Evolutionary conservation across 2,888 invertebrate species (phyloP).

Genomic region (Ochropacha duplaris): DNA sequence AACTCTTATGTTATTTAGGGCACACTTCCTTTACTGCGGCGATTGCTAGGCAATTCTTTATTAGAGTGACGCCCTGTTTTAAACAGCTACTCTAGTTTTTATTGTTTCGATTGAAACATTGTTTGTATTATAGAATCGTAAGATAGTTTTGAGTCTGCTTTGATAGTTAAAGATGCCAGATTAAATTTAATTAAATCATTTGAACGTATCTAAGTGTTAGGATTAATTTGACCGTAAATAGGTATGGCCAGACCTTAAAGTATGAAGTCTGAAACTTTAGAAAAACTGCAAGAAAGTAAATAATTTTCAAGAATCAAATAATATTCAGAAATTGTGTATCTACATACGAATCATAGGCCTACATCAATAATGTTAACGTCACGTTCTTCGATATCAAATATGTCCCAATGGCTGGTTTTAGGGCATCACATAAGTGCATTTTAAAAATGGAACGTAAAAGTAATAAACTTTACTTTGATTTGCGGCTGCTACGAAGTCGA

Average conservation of each 20-base stretch:
- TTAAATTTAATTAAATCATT: no score
- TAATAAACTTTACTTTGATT: slow-evolving; percentile 25
- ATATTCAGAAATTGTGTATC: no score
- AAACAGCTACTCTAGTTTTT: slow-evolving; percentile 30
- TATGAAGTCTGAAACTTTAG: no score
- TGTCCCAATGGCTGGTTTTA: background rate
- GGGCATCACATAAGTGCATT: background rate
- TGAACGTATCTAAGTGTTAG: no score
- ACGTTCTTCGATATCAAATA: background rate
- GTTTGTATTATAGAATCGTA: background rate
- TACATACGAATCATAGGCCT: no score
- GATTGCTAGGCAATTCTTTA: slow-evolving; percentile 46
- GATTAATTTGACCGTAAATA: no score
- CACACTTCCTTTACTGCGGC: slow-evolving; percentile 67
- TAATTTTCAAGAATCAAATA: no score
- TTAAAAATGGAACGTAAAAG: background rate
- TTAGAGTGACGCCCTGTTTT: slow-evolving; percentile 29
- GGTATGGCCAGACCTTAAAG: no score
- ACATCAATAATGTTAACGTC: no score
- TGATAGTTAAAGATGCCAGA: background rate
- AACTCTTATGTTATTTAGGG: slow-evolving; percentile 74
- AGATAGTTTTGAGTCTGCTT: no score
- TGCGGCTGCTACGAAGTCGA: slow-evolving; percentile 27
- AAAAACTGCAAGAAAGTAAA: background rate
- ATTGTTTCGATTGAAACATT: slow-evolving; percentile 29